Evolutionary conservation across 2,888 invertebrate genomes (phyloP), one percentile per base, ranked within the genome.

Genomic region (Phragmatobia fuliginosa): DNA sequence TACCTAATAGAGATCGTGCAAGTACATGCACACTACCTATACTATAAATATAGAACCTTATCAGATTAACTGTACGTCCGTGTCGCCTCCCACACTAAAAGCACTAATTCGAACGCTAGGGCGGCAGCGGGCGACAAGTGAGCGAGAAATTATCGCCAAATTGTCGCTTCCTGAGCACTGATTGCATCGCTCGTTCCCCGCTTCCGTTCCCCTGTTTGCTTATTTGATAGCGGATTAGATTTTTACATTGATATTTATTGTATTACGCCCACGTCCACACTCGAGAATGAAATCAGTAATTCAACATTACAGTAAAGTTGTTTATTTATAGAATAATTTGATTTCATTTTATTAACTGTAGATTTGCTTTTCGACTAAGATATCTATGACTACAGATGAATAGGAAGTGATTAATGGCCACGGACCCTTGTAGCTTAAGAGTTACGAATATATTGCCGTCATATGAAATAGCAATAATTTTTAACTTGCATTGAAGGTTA

Each of bases 131-230:
- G 60, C 64, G 60, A 63, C 62, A 52, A 45, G 21, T 56, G 63
- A 65, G 56, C 45, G 85, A 87, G 86, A 90, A 90, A 90, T 90
- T 88, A 89, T 86, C 84, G 84, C 82, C 87, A 88, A 92, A 92
- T 91, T 87, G 89, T 84, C 85, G 87, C 85, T 91, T 92, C 92
- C 92, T 87, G 89, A 83, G 79, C 84, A 76, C 82, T 90, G 90
- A 92, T 91, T 91, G 90, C 89, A 74, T 81, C 85, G 83, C 85
- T 82, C 80, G 77, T 84, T 83, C 85, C 88, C 87, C 80, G 81
- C 84, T 88, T 91, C 91, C 91, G 88, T 77, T 76, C 77, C 66
- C 76, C 77, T 82, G 84, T 83, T 84, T 85, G 86, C 85, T 85
- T 87, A 82, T 84, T 83, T 79, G 82, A 80, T 78, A 77, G 77